A percentile compares a stretch with the other conserved stretches of the same genome.
Evolutionary conservation across 1,140 invertebrate genomes (phyloP).

Genomic region (Danaus melanippus): DNA sequence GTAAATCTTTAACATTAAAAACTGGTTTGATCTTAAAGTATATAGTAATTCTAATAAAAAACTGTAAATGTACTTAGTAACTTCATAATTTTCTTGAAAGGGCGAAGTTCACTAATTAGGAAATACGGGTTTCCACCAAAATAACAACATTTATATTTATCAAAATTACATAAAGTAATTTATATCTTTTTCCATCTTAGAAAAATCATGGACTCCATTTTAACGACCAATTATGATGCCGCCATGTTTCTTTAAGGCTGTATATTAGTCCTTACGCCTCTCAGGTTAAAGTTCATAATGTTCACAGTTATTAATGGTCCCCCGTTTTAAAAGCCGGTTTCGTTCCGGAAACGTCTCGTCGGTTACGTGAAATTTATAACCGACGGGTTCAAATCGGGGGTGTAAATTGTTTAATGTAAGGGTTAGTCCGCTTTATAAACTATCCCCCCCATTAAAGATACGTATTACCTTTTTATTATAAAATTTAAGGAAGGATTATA

Average conservation of each 20-base stretch:
- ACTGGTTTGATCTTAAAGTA: no score
- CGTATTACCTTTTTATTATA: no score
- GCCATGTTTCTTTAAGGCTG: constrained; percentile 33
- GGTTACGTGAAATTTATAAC: constrained; percentile 60
- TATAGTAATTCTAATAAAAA: no score
- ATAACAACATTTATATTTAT: constrained; percentile 7
- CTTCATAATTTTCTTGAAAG: no score
- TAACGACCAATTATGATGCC: constrained; percentile 43
- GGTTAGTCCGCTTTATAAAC: constrained; percentile 29
- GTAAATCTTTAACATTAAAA: no score
- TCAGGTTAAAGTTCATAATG: constrained; percentile 10
- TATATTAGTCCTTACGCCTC: constrained; percentile 1
- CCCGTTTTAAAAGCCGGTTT: constrained; percentile 46
- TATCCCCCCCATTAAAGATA: constrained; percentile 10
- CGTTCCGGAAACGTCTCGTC: constrained; percentile 53
- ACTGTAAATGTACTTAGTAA: no score
- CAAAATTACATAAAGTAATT: constrained; percentile 9
- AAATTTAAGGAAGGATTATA: no score
- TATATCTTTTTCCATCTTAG: constrained; percentile 18
- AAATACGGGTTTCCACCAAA: constrained; percentile 10
- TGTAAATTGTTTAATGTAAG: constrained; percentile 66
- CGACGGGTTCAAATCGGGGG: constrained; percentile 47
- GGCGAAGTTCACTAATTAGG: constrained; percentile 2
- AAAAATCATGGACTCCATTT: constrained; percentile 25
- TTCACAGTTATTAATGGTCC: constrained; percentile 8